These are phyloP conservation scores for Dexiosoma caninum DNA, from an alignment of 2,888 invertebrate species.

Conservation along the genomic window DNA sequence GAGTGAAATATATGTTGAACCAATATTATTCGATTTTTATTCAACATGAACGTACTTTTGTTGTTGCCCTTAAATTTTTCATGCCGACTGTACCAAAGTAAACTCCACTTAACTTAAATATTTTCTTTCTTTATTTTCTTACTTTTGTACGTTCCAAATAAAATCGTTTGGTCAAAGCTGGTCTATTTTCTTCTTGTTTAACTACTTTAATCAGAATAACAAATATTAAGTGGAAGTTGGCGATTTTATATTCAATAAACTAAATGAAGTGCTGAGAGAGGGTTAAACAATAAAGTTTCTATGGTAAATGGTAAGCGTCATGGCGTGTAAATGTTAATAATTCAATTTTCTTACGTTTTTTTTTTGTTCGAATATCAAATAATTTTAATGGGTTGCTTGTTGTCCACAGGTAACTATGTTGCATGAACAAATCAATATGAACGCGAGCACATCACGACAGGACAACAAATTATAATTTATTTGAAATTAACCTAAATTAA, in stretches of 20 bases:
- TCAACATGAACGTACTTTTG: too few species aligned
- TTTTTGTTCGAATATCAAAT: constrained; percentile 6
- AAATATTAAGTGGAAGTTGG: constrained; percentile 53
- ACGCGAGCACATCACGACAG: background rate
- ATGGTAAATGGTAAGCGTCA: constrained; percentile 13
- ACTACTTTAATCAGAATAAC: constrained; percentile 45
- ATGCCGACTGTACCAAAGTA: background rate
- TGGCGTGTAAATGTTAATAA: constrained; percentile 43
- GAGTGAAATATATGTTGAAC: too few species aligned
- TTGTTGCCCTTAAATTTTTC: background rate
- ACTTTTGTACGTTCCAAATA: background rate
- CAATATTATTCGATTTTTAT: too few species aligned
- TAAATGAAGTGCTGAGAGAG: constrained; percentile 52
- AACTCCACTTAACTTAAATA: background rate
- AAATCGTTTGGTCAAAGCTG: constrained; percentile 11
- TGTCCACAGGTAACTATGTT: background rate
- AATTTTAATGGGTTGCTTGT: background rate
- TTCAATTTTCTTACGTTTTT: constrained; percentile 28
- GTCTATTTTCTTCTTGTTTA: background rate
- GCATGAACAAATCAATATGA: background rate
- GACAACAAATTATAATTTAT: constrained; percentile 10
- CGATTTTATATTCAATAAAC: constrained; percentile 49
- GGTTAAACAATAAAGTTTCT: constrained; percentile 6
- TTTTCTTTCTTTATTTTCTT: background rate
- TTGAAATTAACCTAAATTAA: too few species aligned